phyloP scores from a whole-genome alignment of 2,797 vertebrate genomes.

The Thunnus albacares region DNA sequence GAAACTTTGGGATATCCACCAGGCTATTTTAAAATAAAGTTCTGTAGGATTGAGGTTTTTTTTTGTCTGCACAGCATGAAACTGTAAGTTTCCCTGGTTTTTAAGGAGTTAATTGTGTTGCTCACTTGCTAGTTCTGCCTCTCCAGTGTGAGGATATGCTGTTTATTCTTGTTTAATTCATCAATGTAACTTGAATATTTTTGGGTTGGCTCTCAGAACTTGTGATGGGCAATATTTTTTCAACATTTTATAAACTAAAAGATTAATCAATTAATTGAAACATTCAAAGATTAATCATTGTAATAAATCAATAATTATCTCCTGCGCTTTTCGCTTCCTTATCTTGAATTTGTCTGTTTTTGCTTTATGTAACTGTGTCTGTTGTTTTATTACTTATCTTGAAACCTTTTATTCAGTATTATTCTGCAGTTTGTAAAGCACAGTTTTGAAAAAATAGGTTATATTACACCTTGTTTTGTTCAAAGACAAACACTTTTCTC shows the following conservation, averaged over 20 bases:
- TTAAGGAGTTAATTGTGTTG: no score
- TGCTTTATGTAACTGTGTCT: not conserved
- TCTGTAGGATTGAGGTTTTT: not conserved
- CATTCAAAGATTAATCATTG: not conserved
- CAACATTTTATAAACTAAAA: no score
- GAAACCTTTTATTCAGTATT: slow-evolving; percentile 6
- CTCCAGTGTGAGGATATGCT: not conserved
- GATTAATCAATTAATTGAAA: no score
- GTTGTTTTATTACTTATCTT: not conserved
- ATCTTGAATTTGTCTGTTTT: not conserved
- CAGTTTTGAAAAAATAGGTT: not conserved
- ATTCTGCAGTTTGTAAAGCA: not conserved
- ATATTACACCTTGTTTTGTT: not conserved
- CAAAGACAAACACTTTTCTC: not conserved
- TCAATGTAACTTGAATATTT: not conserved
- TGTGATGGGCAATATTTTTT: not conserved
- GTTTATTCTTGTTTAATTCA: not conserved
- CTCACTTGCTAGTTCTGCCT: no score
- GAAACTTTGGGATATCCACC: not conserved
- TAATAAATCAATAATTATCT: not conserved
- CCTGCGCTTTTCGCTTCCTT: not conserved
- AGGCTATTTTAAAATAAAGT: no score
- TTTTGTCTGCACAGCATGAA: not conserved
- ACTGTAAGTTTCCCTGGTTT: no score
- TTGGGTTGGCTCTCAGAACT: not conserved